A percentile compares a stretch with the other conserved stretches of the same genome.
Conservation (phyloP, 2,113 vertebrate genomes). For the Mesoclemmys tuberculata region DNA sequence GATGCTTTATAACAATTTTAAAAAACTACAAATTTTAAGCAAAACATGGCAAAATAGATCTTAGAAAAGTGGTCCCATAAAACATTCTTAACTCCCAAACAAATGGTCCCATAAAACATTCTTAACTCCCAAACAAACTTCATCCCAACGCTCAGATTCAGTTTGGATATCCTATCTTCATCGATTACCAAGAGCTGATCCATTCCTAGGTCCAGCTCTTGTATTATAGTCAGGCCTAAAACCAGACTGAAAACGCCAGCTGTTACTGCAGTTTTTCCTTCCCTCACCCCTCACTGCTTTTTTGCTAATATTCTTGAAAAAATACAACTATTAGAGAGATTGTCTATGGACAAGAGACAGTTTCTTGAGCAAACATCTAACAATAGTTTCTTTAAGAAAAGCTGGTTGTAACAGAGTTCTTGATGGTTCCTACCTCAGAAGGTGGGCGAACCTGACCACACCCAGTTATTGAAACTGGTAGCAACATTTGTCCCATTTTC, state of each 20-base stretch:
- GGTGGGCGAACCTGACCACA: too few species aligned
- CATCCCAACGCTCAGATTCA: background rate
- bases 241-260: background rate
- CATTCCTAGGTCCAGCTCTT: background rate
- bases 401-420: too few species aligned
- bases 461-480: too few species aligned
- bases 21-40: background rate
- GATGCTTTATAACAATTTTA: background rate
- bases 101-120: slow-evolving; percentile 1
- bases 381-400: slow-evolving; percentile 2
- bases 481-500: too few species aligned
- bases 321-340: background rate
- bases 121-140: background rate
- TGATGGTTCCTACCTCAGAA: too few species aligned
- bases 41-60: slow-evolving; percentile 9
- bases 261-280: background rate
- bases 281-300: background rate
- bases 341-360: background rate
- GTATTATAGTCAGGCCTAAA: background rate
- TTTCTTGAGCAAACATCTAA: background rate
- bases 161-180: background rate
- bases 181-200: background rate
- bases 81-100: too few species aligned
- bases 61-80: background rate
- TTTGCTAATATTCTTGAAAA: background rate